Percentiles rank a stretch among this genome's conserved stretches.
These are phyloP conservation scores for Equus przewalskii DNA, from an alignment of 2,113 vertebrate genomes.

Conservation along the genomic window DNA sequence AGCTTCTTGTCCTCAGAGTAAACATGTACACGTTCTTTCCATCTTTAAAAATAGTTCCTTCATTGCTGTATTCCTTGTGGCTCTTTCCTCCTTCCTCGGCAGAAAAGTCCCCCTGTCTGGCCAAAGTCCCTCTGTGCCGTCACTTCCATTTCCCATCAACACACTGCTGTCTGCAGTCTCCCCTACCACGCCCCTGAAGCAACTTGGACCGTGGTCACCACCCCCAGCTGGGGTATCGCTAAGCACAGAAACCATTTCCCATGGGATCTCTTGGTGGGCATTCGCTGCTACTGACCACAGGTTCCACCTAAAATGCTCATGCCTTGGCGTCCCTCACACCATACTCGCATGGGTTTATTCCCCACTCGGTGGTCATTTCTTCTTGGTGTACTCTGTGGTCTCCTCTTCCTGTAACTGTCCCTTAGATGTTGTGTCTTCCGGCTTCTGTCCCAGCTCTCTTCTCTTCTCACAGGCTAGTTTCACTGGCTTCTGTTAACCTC, in stretches of 20 bases:
- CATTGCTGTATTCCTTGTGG: neutral
- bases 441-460: neutral
- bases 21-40: neutral
- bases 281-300: neutral
- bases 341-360: fast-evolving
- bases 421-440: fast-evolving
- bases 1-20: neutral
- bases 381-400: neutral
- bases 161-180: neutral
- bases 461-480: neutral
- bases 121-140: neutral
- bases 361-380: neutral
- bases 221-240: neutral
- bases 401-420: neutral
- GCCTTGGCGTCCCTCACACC: neutral
- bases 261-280: neutral
- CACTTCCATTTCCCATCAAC: neutral
- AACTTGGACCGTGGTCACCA: neutral
- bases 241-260: too few relatives aligned
- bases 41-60: neutral
- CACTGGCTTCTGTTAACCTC: neutral
- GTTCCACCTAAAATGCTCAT: neutral
- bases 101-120: neutral
- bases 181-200: neutral
- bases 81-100: neutral